phyloP scores from a whole-genome alignment of 1,140 invertebrate genomes.

The Eciton burchellii region DNA sequence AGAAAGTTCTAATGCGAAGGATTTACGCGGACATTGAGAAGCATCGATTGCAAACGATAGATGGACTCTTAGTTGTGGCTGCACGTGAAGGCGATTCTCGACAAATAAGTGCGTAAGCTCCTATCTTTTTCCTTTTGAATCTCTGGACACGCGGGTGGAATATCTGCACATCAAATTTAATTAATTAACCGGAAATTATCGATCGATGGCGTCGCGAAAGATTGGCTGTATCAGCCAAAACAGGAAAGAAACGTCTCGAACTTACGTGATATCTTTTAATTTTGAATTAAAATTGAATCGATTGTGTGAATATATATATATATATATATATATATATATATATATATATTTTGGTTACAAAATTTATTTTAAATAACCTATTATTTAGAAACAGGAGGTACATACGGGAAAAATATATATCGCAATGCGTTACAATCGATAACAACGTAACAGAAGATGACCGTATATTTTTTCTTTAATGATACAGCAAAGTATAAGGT shows the following conservation, averaged over 20 bases:
- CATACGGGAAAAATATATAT: too few species aligned
- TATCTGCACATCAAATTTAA: background rate
- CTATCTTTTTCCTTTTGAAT: conserved; percentile 33
- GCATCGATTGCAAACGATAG: too few species aligned
- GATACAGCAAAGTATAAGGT: too few species aligned
- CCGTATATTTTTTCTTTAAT: too few species aligned
- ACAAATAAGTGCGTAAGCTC: conserved; percentile 38
- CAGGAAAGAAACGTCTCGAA: background rate
- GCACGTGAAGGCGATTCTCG: conserved; percentile 48
- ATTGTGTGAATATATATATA: background rate
- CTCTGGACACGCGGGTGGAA: background rate
- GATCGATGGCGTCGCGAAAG: conserved; percentile 18
- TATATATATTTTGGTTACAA: too few species aligned
- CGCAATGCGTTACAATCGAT: too few species aligned
- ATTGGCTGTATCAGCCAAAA: background rate
- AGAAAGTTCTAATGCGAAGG: background rate
- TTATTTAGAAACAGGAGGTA: too few species aligned
- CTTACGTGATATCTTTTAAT: background rate
- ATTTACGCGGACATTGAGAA: background rate
- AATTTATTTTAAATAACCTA: too few species aligned
- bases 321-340: too few species aligned
- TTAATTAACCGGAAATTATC: background rate
- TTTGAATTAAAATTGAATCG: background rate
- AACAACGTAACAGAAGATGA: too few species aligned
- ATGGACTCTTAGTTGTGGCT: background rate